phyloP scores from a whole-genome alignment of 2,888 invertebrate genomes.

The Eurytoma adleriae region DNA sequence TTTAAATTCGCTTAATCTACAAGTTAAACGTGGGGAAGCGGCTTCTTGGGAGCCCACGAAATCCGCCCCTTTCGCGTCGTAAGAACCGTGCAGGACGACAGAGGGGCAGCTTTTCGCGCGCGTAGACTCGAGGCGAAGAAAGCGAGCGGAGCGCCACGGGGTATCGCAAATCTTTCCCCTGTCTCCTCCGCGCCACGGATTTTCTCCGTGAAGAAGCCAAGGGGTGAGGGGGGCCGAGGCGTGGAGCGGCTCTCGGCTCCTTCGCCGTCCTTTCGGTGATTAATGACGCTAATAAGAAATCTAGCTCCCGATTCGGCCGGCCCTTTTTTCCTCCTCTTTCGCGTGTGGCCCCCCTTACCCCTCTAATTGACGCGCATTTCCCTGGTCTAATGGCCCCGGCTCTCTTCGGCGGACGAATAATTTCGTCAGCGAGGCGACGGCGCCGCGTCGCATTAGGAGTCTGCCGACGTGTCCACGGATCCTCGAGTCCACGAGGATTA shows the following conservation, averaged over 20 bases:
- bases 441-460: slow-evolving; percentile 23
- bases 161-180: slow-evolving; percentile 47
- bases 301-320: slow-evolving; percentile 26
- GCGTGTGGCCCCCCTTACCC: slow-evolving; percentile 5
- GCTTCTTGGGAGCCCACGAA: slow-evolving; percentile 41
- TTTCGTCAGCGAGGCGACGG: slow-evolving; percentile 31
- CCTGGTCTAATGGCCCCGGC: slow-evolving; percentile 58
- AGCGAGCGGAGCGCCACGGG: slow-evolving; percentile 13
- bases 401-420: slow-evolving; percentile 30
- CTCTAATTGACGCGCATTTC: slow-evolving; percentile 61
- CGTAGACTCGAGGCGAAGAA: not conserved
- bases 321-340: not conserved
- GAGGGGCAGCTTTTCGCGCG: not conserved
- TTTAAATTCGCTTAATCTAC: slow-evolving; percentile 48
- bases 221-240: not conserved
- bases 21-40: slow-evolving; percentile 42
- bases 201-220: not conserved
- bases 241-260: not conserved
- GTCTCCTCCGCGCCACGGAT: slow-evolving; percentile 21
- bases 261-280: slow-evolving; percentile 58
- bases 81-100: slow-evolving; percentile 11
- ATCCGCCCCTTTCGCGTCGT: slow-evolving; percentile 46
- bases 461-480: slow-evolving; percentile 1
- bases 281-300: slow-evolving; percentile 70
- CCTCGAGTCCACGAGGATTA: slow-evolving; percentile 5